A percentile compares a stretch with the other conserved stretches of the same genome.
These are phyloP conservation scores for Chrysotoxum bicinctum DNA, from an alignment of 2,888 invertebrate genomes.

Conservation along the genomic window DNA sequence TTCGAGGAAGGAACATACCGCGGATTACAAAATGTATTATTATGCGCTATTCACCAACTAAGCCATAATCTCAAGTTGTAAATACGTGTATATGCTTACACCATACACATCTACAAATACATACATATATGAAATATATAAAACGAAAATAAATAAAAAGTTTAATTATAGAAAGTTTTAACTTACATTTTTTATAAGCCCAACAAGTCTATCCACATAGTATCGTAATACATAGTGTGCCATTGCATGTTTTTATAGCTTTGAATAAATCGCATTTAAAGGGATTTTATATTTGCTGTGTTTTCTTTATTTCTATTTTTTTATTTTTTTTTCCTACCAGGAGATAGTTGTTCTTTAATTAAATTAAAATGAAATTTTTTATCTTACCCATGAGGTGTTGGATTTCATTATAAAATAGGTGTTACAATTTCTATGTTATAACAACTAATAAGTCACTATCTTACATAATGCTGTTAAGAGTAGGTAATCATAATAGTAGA, in stretches of 20 bases:
- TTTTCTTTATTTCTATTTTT: constrained; percentile 21
- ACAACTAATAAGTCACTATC: not conserved
- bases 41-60: constrained; percentile 51
- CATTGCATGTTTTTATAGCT: constrained; percentile 33
- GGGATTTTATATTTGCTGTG: constrained; percentile 59
- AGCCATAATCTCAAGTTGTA: constrained; percentile 34
- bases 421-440: constrained; percentile 10
- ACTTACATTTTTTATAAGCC: constrained; percentile 36
- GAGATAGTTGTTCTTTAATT: constrained; percentile 42
- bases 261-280: constrained; percentile 63
- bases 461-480: not conserved
- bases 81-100: constrained; percentile 15
- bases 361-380: constrained; percentile 57
- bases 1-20: constrained; percentile 28
- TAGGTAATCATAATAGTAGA: too few relatives aligned
- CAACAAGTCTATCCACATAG: not conserved
- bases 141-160: constrained; percentile 42
- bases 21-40: constrained; percentile 71
- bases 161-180: constrained; percentile 53
- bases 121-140: not conserved
- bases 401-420: constrained; percentile 25
- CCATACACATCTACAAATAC: not conserved
- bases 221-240: constrained; percentile 1
- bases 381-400: constrained; percentile 43
- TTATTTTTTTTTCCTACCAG: not conserved